Base-by-base conservation (phyloP, 2,888 invertebrate genomes). In the Xestia c-nigrum region DNA sequence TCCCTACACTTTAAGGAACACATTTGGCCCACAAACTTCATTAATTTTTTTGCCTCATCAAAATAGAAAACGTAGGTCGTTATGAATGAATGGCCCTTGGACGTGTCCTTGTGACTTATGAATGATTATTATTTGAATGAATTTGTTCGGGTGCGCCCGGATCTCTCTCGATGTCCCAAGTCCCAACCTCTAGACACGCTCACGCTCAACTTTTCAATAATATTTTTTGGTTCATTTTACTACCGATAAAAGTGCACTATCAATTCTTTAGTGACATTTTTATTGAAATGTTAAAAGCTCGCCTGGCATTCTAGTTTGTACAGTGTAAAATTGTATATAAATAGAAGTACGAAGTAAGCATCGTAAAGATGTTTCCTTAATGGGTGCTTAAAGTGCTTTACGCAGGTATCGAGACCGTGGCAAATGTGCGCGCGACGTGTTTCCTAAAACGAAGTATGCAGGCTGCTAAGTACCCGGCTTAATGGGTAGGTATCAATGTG, bases 121-220 rank as follows among this genome's bases (percentile, higher is more conserved):
- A 93, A 93, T 93, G 92, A 93, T 93, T 90, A 91, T 90, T 89
- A 91, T 91, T 90, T 92, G 92, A 92, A 93, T 92, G 92, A 90
- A 87, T 88, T 88, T 82, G 85, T 89, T 89, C 85, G 88, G 88
- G 86, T 81, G 86, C 86, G 85, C 88, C 88, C 78, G 80, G 87
- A 83, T 76, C 86, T 81, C 81, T 78, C 80, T 74, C 72, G 63
- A 84, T 72, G 74, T 72, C 72, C 76, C 80, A 74, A 69, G 74
- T 72, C 72, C 76, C 80, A 74, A 69, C 67, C 63, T 69, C 68
- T 71, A 76, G 61, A 81, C 75, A 57, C 74, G 76, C 74, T 77
- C 74, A 78, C 76, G 76, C 69, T 61, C 40, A 50, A 72, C 50
- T 82, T 68, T 69, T 66, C 78, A 69, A 87, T 88, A 85, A 57